phyloP scores from a whole-genome alignment of 2,888 invertebrate species.

The Pteria penguin region DNA sequence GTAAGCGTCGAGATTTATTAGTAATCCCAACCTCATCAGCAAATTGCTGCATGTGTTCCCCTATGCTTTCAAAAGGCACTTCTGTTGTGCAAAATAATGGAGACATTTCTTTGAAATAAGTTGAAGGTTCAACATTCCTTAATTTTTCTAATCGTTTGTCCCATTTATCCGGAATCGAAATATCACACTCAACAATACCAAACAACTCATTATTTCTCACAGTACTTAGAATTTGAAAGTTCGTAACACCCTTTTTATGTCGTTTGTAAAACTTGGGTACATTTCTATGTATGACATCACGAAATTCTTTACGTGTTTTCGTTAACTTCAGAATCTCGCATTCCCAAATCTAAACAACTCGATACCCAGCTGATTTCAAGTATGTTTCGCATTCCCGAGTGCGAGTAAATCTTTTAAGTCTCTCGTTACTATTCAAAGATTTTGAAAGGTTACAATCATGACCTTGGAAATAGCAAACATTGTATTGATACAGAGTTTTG shows the following conservation, averaged over 20 bases:
- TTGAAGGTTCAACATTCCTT: background rate
- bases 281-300: background rate
- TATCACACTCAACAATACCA: slow-evolving; percentile 24
- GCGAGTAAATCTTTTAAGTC: background rate
- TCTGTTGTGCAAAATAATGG: background rate
- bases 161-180: background rate
- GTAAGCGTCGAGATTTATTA: background rate
- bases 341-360: slow-evolving; percentile 18
- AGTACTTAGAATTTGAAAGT: slow-evolving; percentile 10
- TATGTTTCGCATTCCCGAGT: background rate
- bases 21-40: background rate
- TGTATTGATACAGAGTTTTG: slow-evolving; percentile 2
- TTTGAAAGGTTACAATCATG: slow-evolving; percentile 14
- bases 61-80: background rate
- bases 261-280: slow-evolving; percentile 5
- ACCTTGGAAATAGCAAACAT: slow-evolving; percentile 23
- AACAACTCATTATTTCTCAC: background rate
- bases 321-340: background rate
- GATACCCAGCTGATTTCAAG: background rate
- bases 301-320: background rate
- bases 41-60: background rate
- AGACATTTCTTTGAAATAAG: background rate
- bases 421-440: slow-evolving; percentile 11
- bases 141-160: background rate
- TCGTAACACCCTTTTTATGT: slow-evolving; percentile 7